Conservation (phyloP, 2,797 vertebrate species). For the Spatula clypeata region DNA sequence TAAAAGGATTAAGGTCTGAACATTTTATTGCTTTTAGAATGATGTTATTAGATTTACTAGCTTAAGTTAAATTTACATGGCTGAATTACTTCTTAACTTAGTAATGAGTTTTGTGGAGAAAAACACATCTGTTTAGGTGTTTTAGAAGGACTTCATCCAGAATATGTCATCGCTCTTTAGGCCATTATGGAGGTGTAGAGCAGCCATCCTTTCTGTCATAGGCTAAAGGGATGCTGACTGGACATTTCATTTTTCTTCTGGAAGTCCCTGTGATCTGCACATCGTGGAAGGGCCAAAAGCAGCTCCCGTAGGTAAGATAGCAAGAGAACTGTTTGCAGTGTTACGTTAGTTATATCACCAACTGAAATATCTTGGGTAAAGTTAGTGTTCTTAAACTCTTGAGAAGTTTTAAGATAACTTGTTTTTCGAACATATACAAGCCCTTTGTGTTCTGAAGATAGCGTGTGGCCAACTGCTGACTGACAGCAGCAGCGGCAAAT, state of each 20-base stretch:
- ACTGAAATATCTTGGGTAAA: background rate
- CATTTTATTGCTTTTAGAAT: constrained; percentile 64
- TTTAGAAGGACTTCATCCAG: constrained; percentile 30
- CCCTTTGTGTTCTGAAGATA: background rate
- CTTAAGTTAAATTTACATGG: constrained; percentile 61
- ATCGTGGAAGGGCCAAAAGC: background rate
- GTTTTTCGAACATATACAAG: background rate
- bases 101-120: constrained; percentile 34
- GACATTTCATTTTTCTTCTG: background rate
- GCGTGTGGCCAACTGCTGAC: background rate
- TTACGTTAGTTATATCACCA: background rate
- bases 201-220: background rate
- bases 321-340: background rate
- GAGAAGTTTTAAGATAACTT: background rate
- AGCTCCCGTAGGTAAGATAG: background rate
- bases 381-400: constrained; percentile 4
- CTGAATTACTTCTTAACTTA: constrained; percentile 55
- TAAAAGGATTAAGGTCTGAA: constrained; percentile 69
- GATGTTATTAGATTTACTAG: constrained; percentile 69
- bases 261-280: background rate
- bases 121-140: constrained; percentile 1
- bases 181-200: background rate
- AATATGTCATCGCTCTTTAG: constrained; percentile 1
- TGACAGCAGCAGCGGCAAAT: background rate
- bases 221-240: background rate